These are phyloP conservation scores for Drosophila cognata DNA, from an alignment of 2,888 invertebrate genomes.

Conservation along the genomic window DNA sequence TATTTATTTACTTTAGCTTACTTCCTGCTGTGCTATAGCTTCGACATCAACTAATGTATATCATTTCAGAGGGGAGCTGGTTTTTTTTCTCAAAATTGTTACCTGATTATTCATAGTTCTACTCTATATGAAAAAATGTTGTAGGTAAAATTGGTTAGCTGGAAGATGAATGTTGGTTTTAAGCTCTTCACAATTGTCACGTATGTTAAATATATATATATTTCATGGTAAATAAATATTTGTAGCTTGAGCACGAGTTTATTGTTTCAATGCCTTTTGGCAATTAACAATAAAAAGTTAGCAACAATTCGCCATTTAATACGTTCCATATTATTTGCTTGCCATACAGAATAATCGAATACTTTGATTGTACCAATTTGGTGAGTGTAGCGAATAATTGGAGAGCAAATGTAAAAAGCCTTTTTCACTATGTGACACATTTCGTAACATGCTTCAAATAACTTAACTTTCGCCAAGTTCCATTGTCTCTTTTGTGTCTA, in stretches of 20 bases:
- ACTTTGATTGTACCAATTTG: neutral
- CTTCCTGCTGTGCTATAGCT: slow-evolving; percentile 17
- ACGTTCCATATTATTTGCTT: neutral
- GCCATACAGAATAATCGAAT: neutral
- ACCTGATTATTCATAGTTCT: neutral
- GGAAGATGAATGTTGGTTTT: neutral
- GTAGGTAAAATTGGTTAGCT: neutral
- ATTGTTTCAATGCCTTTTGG: neutral
- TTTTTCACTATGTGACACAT: neutral
- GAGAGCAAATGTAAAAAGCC: neutral
- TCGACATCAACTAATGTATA: slow-evolving; percentile 7
- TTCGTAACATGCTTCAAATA: neutral
- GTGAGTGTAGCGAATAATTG: neutral
- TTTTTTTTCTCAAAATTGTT: neutral
- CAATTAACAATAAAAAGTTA: neutral
- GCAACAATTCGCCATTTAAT: neutral
- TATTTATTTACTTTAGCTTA: neutral
- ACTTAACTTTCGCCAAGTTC: neutral
- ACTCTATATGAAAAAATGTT: neutral
- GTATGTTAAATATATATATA: neutral
- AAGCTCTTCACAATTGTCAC: neutral
- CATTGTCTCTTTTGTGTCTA: neutral
- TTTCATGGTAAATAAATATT: neutral
- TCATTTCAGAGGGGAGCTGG: neutral
- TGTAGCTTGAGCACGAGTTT: neutral